phyloP scores from a whole-genome alignment of 2,113 vertebrate species.

The Chloroceryle aenea region DNA sequence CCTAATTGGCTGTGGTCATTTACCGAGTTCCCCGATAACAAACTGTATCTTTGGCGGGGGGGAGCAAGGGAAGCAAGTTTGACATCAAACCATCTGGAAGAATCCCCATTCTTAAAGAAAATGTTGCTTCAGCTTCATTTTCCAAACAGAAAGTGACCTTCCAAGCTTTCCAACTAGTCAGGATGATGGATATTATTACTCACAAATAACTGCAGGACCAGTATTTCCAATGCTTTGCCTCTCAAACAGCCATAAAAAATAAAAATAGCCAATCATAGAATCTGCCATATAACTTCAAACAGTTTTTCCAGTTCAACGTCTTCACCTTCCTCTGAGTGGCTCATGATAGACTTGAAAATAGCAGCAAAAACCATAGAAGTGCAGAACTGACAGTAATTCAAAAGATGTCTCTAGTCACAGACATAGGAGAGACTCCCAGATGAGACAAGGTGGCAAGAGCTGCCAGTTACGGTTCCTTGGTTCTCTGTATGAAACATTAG shows the following conservation, averaged over 20 bases:
- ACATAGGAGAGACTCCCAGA: not conserved
- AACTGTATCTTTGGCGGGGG: not conserved
- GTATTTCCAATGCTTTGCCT: not conserved
- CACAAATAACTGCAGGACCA: not conserved
- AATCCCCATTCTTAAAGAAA: not conserved
- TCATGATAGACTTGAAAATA: not conserved
- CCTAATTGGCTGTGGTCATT: no score
- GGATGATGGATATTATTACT: not conserved
- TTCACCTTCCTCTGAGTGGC: not conserved
- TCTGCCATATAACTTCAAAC: not conserved
- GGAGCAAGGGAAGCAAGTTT: not conserved
- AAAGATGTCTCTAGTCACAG: not conserved
- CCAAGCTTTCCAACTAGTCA: not conserved
- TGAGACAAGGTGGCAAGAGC: not conserved
- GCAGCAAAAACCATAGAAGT: not conserved
- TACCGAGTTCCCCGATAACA: no score
- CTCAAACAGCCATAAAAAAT: not conserved
- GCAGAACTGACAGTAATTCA: not conserved
- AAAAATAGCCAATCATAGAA: not conserved
- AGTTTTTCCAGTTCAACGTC: not conserved
- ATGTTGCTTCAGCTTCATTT: not conserved
- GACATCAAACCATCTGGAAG: not conserved
- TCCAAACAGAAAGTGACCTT: not conserved
- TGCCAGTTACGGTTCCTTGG: not conserved
- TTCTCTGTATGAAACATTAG: not conserved